Evolutionary conservation across 2,888 invertebrate genomes (phyloP), one percentile per base, ranked within the genome.

Genomic region (Heliconius cydno): DNA sequence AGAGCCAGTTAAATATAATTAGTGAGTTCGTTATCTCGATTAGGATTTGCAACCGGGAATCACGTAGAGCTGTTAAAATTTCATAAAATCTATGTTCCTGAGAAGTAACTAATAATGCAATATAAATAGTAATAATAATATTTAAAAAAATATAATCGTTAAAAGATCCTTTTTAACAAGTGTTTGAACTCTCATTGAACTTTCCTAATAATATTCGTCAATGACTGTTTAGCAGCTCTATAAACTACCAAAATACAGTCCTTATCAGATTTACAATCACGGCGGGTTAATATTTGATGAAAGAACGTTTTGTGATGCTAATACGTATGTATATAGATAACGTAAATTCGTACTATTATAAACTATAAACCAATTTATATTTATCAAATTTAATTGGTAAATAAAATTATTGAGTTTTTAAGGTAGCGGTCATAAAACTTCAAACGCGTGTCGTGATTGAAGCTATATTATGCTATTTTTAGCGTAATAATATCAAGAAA

Each of bases 221-320:
- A n/a, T 63, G 25, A 25, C 83, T 84, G 76, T 12, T 52, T 79
- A 90, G 34, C 89, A 89, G 19, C 92, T 92, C 89, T 85, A 78
- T 19, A n/a, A 28, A 85, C 75, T 86, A 82, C 67, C n/a, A 82
- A 82, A 83, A 80, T 84, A 84, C 86, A 87, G 84, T 87, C 87
- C 84, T 91, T 92, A 90, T 92, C 92, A 89, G 82, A 82, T 84
- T 85, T 86, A 86, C 90, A 88, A 93, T 93, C 93, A 89, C 84
- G 85, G 84, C 86, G 86, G 81, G 86, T 88, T 91, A 92, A 92
- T 92, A 90, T 90, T 86, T 92, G 94, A 94, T 94, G 94, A 94
- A 94, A 92, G 92, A 91, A 93, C 89, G 92, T 92, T 94, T 94
- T 94, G 93, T 93, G 92, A 93, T 94, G 93, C 87, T 89, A 90